Base-by-base conservation (phyloP, 1,140 invertebrate species). In the Aphaenogaster ashmeadi region DNA sequence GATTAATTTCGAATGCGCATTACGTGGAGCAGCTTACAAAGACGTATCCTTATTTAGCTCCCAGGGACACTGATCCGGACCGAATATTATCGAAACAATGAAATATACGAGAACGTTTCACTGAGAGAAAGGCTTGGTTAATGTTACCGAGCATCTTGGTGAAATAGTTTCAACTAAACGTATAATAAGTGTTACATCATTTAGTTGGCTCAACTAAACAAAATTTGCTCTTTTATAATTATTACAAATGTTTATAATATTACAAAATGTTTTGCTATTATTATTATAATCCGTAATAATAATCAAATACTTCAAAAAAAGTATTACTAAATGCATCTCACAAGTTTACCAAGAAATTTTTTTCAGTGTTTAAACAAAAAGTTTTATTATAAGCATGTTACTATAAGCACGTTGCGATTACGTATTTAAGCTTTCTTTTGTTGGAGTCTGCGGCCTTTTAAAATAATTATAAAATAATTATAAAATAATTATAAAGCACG, bases 11-110 rank as follows among this genome's bases (percentile, higher is more conserved):
- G n/a, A 47, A 18, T n/a, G 15, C 21, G 21, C 21, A 33, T 64
- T 11, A 38, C 36, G 11, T 18, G 38, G n/a, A 80, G 3, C 41
- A 6, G 18, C 44, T 50, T 54, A 27, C 18, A 80, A 11, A 54
- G 5, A n/a, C 13, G 44, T 52, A 18, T 67, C 54, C 44, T n/a
- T 21, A 0, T n/a, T 64, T 18, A 47, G 58, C 36, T 13, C 52
- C 4, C 33, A 66, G n/a, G 38, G 3, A 9, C n/a, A 18, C 3
- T 44, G 38, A 52, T 50, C 2, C 33, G 11, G 2, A 50, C 13
- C 44, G 15, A 38, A 79, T 79, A 18, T 77, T 60, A 62, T 13
- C 21, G 11, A 44, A 56, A 38, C n/a, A 64, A 36, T 66, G 18
- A 8, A 15, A 66, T 66, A 50, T 21, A 9, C 8, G 33, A 52